Base-by-base conservation (phyloP, 30 jellyfish, hydroid and myxozoan genomes). In the Aurelia aurita complex sp. Pacific region DNA sequence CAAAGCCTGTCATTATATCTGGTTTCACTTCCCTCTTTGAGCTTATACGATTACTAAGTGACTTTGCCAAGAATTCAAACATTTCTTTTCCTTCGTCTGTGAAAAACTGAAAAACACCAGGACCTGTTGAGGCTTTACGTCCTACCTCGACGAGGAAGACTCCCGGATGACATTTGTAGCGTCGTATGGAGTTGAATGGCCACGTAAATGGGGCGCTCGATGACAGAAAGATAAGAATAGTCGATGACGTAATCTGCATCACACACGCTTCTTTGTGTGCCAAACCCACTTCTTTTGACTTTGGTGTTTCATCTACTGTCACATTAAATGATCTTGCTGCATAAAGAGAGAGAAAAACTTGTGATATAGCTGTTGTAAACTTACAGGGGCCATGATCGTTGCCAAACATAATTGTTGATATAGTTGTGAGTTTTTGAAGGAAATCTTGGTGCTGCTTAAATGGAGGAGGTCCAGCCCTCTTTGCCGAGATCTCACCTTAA, bases 51-150 rank as follows among this genome's bases (percentile, higher is more conserved):
- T 78, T 80, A 16, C 87, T 78, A 38, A 93, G 94, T 0, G 97
- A 79, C 11, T 70, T 88, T 34, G 85, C 97, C 52, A 93, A 76
- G 66, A 65, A 43, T 64, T 88, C 98, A 74, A 87, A 93, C 15
- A 93, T 88, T 12, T 93, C 95, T 40, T 81, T 85, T 13, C 95
- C 88, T 32, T 85, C 89, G 13, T 59, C 84, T 3, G 98, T 92
- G 52, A 52, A 67, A 66, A 92, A 92, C 66, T 94, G 85, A 80
- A 93, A 88, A n/a, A 38, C 85, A 0, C 98, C 98, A 55, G 88
- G 97, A 10, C 98, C 98, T 14, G 98, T 86, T 38, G 92, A 86
- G 5, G 98, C 97, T 68, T 93, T 93, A 38, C 96, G 87, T 8
- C 98, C 98, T 11, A 93, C 98, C 50, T 93, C 98, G 16, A 93